Percentiles rank a stretch among this genome's conserved stretches.
Evolutionary conservation across 2,113 vertebrate genomes (phyloP).

Genomic region (Trematomus loennbergii): DNA sequence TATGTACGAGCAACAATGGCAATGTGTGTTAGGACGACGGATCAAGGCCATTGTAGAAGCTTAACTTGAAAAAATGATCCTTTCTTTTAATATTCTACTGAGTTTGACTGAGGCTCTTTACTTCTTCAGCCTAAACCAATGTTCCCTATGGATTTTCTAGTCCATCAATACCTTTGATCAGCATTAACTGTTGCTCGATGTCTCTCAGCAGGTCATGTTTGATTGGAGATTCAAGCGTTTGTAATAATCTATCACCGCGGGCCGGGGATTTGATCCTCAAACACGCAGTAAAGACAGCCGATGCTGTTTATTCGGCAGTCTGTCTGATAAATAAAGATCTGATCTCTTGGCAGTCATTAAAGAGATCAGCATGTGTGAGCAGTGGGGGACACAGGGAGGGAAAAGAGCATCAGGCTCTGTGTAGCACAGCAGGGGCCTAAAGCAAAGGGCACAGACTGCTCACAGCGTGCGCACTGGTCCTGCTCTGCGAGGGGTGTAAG

Average conservation of each 20-base stretch:
- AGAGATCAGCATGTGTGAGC: constrained; percentile 40
- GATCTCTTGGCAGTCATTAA: constrained; percentile 61
- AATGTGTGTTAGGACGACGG: background rate
- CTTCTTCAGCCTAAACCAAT: constrained; percentile 8
- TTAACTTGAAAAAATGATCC: constrained; percentile 1
- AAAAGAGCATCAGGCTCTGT: constrained; percentile 53
- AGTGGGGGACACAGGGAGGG: constrained; percentile 24
- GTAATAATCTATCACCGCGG: constrained; percentile 18
- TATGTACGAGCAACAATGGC: background rate
- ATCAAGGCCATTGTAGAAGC: constrained; percentile 1
- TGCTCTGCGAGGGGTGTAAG: background rate
- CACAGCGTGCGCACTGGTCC: constrained; percentile 49
- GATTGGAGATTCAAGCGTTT: constrained; percentile 4
- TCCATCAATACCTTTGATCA: background rate
- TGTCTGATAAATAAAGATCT: constrained; percentile 69
- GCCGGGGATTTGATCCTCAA: constrained; percentile 38
- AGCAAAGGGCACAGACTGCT: constrained; percentile 56
- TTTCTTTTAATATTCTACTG: too few relatives aligned
- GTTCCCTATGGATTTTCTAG: background rate
- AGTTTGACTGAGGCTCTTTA: too few relatives aligned
- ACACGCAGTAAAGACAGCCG: constrained; percentile 20
- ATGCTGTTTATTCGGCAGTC: constrained; percentile 38
- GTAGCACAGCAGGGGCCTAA: constrained; percentile 60
- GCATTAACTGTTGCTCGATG: background rate
- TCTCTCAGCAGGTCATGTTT: constrained; percentile 22